phyloP scores from a whole-genome alignment of 1,140 invertebrate genomes.

The Augochlora pura region DNA sequence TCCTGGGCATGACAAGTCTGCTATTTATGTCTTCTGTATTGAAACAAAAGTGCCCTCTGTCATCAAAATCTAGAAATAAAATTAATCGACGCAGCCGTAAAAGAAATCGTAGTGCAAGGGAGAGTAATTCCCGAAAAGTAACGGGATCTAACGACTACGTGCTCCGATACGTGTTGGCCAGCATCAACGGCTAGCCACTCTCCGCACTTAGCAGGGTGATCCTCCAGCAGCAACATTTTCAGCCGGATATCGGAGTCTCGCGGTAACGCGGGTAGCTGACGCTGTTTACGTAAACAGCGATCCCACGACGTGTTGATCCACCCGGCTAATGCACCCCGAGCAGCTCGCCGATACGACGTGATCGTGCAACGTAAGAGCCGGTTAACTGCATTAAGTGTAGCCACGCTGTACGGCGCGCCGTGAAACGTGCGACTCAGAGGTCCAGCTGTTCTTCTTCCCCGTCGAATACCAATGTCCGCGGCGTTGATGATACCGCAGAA shows the following conservation, averaged over 20 bases:
- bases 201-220: background rate
- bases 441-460: background rate
- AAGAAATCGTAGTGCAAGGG: too few relatives aligned
- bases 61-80: too few relatives aligned
- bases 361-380: constrained; percentile 8
- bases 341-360: background rate
- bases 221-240: too few relatives aligned
- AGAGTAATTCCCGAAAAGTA: too few relatives aligned
- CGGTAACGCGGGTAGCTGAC: too few relatives aligned
- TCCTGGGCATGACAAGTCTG: too few relatives aligned
- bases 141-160: too few relatives aligned
- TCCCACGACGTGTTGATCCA: constrained; percentile 8
- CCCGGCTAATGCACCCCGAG: background rate
- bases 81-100: too few relatives aligned
- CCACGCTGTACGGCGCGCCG: constrained; percentile 5
- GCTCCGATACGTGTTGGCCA: too few relatives aligned
- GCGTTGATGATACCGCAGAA: constrained; percentile 41
- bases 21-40: too few relatives aligned
- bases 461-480: constrained; percentile 35
- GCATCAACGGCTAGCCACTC: too few relatives aligned
- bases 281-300: background rate
- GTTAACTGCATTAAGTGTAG: constrained; percentile 10
- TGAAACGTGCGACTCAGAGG: constrained; percentile 10
- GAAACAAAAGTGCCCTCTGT: too few relatives aligned
- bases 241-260: background rate